These are phyloP conservation scores for Metallyticus violacea DNA, from an alignment of 2,888 invertebrate genomes.

Conservation along the genomic window DNA sequence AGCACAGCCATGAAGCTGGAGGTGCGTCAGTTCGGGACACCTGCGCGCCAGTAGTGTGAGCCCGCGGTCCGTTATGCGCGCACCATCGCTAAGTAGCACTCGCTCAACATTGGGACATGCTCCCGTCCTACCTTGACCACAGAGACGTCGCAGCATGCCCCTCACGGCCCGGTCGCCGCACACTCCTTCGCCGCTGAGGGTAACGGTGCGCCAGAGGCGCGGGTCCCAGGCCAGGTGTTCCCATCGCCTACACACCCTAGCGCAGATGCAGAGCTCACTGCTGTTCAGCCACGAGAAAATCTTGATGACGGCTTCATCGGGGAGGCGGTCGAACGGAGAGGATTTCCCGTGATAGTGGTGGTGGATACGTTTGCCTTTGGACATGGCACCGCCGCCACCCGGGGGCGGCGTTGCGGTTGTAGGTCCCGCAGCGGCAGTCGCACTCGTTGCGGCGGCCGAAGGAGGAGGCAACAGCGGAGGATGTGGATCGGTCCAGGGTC, in stretches of 20 bases:
- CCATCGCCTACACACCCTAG: conserved; percentile 72
- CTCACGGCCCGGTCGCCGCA: conserved; percentile 65
- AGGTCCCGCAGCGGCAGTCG: conserved; percentile 25
- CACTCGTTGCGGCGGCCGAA: conserved; percentile 28
- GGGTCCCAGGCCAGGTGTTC: conserved; percentile 78
- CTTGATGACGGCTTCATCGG: conserved; percentile 65
- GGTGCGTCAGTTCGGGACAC: conserved; percentile 77
- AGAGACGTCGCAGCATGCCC: conserved; percentile 61
- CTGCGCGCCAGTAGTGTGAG: conserved; percentile 71
- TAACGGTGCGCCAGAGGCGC: conserved; percentile 67
- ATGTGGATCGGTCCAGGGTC: conserved; percentile 39
- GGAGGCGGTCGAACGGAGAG: conserved; percentile 56
- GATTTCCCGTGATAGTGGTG: conserved; percentile 19
- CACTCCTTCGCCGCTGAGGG: conserved; percentile 57
- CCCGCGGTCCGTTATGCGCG: conserved; percentile 73
- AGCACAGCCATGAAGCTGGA: conserved; percentile 73
- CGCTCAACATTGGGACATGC: conserved; percentile 66
- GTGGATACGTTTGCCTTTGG: conserved; percentile 45
- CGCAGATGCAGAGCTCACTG: conserved; percentile 69
- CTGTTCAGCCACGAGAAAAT: conserved; percentile 70
- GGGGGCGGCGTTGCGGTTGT: conserved; percentile 33
- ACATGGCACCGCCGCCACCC: conserved; percentile 30
- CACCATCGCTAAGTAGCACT: conserved; percentile 65
- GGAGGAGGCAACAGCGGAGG: conserved; percentile 30
- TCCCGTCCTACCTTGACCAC: conserved; percentile 63